phyloP scores from a whole-genome alignment of 2,797 vertebrate genomes.

The Platalea minor region DNA sequence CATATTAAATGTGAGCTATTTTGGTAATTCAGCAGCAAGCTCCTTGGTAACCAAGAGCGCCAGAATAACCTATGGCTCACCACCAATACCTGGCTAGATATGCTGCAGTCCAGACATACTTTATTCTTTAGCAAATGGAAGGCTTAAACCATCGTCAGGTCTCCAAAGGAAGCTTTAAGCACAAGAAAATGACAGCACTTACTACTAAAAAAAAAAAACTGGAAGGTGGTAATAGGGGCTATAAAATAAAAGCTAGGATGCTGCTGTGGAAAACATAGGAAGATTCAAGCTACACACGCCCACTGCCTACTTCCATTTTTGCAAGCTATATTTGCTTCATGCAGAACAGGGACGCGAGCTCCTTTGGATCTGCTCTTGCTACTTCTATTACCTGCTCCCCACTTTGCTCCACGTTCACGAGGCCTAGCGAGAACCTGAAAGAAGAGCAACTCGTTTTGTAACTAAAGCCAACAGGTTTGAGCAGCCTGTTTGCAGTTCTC shows the following conservation, averaged over 20 bases:
- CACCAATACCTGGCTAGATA: neutral
- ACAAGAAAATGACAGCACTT: neutral
- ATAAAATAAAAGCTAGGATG: neutral
- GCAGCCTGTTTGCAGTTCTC: neutral
- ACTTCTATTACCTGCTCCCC: neutral
- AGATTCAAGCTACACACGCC: neutral
- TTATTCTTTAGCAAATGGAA: neutral
- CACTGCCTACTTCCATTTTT: neutral
- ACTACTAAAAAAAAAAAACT: neutral
- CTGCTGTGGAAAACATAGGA: neutral
- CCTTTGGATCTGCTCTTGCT: neutral
- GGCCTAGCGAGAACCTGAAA: neutral
- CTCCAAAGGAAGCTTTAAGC: neutral
- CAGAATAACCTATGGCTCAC: neutral
- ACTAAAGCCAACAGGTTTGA: neutral
- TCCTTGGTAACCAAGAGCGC: neutral
- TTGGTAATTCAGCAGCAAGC: neutral
- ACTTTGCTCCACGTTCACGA: rapidly evolving
- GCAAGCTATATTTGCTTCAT: neutral
- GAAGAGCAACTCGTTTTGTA: neutral
- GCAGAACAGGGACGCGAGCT: neutral
- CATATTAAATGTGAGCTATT: neutral
- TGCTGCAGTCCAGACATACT: neutral
- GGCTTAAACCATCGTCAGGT: neutral
- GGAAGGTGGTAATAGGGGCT: neutral